Conservation (phyloP, 53 echinoderm and acorn worm species). For the Zoroaster sp. region DNA sequence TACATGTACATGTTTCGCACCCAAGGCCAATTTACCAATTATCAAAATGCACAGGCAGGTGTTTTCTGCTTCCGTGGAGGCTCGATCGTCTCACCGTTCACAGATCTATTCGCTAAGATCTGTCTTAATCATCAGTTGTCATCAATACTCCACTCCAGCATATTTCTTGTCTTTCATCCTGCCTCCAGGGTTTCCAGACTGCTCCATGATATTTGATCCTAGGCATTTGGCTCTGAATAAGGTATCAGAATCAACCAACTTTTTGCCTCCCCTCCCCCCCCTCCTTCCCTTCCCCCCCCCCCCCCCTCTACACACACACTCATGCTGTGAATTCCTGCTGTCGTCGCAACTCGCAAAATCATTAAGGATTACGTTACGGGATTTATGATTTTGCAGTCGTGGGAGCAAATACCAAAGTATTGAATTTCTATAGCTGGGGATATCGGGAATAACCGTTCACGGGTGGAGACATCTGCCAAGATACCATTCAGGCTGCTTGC, state of each 20-base stretch:
- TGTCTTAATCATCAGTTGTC: constrained; percentile 43
- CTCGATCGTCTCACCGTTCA: too few relatives aligned
- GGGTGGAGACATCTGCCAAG: neutral
- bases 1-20: neutral
- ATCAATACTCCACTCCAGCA: constrained; percentile 8
- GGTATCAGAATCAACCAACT: neutral
- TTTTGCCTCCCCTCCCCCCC: too few relatives aligned
- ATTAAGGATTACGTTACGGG: neutral
- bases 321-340: neutral
- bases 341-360: neutral
- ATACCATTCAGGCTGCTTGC: neutral
- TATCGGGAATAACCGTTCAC: neutral
- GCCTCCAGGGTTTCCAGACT: constrained; percentile 13
- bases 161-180: neutral
- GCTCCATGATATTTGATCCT: constrained; percentile 34
- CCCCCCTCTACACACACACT: neutral
- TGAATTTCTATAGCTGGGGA: neutral
- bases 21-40: constrained; percentile 45
- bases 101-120: constrained; percentile 5
- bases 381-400: neutral
- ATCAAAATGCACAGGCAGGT: constrained; percentile 46
- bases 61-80: constrained; percentile 14
- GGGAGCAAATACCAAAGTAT: neutral
- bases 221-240: constrained; percentile 12
- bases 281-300: neutral